phyloP scores from a whole-genome alignment of 2,113 vertebrate genomes.

The Lepus americanus region DNA sequence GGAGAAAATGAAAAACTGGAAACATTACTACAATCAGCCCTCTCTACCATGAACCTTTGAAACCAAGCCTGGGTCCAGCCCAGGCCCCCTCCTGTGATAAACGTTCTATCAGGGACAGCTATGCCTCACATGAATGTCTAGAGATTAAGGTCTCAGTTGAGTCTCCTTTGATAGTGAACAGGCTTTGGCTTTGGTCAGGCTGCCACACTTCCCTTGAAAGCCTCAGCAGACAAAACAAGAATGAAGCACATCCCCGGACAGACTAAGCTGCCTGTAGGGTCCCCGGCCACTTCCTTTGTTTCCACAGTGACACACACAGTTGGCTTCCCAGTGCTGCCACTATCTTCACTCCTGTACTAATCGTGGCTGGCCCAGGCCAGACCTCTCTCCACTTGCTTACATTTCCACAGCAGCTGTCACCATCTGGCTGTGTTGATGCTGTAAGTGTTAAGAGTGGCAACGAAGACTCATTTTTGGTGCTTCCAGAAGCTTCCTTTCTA shows the following conservation, averaged over 20 bases:
- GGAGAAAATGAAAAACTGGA: background rate
- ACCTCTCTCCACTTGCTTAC: background rate
- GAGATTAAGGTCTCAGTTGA: background rate
- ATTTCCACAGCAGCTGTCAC: slow-evolving; percentile 6
- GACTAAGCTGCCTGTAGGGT: background rate
- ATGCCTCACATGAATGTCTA: background rate
- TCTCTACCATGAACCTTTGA: background rate
- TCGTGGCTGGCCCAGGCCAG: background rate
- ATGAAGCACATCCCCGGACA: background rate
- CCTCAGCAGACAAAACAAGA: slow-evolving; percentile 16
- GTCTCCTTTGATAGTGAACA: background rate
- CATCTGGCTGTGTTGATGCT: slow-evolving; percentile 36
- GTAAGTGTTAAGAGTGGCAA: slow-evolving; percentile 27
- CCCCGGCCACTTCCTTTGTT: background rate
- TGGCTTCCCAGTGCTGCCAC: background rate
- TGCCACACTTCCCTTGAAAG: background rate
- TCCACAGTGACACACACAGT: background rate
- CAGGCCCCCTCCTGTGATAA: background rate
- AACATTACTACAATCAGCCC: background rate
- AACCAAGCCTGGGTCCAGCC: background rate
- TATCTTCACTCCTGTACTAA: background rate
- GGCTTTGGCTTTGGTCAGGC: background rate
- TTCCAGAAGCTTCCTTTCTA: slow-evolving; percentile 39
- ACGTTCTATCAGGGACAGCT: background rate
- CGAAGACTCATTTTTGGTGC: background rate